Evolutionary conservation across 2,888 invertebrate genomes (phyloP), one percentile per base, ranked within the genome.

Genomic region (Heteropelma amictum): DNA sequence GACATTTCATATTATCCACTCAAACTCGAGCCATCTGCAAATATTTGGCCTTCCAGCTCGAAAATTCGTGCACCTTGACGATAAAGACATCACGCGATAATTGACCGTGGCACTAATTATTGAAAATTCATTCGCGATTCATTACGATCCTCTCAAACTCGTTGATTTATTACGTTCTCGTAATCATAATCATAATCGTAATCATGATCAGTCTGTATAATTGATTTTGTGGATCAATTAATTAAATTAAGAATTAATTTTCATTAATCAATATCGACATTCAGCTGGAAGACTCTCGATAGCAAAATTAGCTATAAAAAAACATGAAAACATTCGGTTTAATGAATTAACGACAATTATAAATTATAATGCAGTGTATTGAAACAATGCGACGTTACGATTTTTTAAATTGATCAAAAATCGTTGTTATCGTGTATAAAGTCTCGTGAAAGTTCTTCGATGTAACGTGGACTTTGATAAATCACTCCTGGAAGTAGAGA

Each of bases 1-100:
- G 45, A 61, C 56, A 45, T 58, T 56, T 58, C 35, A 53, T n/a
- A n/a, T n/a, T n/a, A n/a, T 58, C 51, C 6, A 58, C 56, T 75
- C 49, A 21, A 21, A 2, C 14, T 33, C 42, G 21, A 58, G 21
- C 14, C 10, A 30, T 30, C 12, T 33, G 14, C 26, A 61, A 71
- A 65, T 65, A 65, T 61, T 23, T 12, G 64, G 40, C 33, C 49
- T 49, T 49, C 49, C 10, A 56, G 33, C 54, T 30, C 23, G 26
- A 53, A 40, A n/a, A 3, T 42, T 28, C 17, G 10, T 21, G 14
- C 47, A 67, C 33, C 33, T 70, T 7, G 17, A 53, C 26, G 14
- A 67, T 60, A n/a, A 58, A 53, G 4, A 65, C 47, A 45, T 21
- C 28, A n/a, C n/a, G n/a, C n/a, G n/a, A n/a, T n/a, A n/a, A n/a